Evolutionary conservation across 1,140 invertebrate genomes (phyloP), one percentile per base, ranked within the genome.

Genomic region (Halotydeus destructor): DNA sequence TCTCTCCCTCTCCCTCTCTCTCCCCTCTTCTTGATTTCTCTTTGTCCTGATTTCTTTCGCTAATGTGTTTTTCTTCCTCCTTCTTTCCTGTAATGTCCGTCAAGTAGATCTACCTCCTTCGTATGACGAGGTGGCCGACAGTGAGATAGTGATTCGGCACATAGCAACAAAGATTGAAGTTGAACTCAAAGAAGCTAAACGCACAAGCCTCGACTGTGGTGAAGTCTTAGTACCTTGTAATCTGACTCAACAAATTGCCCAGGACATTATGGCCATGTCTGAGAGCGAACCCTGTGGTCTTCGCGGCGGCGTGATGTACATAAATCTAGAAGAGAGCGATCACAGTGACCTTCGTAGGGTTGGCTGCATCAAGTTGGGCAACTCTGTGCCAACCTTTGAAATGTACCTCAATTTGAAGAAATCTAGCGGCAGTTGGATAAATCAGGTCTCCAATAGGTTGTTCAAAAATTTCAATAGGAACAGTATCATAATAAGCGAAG

Each of bases 261-360:
- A 70, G 45, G 75, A 81, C 55, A 72, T 79, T 19, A 63, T 82
- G 31, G 67, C 69, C 9, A 72, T 78, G 64, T 76, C 80, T 1
- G 78, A 82, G 54, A 70, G 70, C 24, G 81, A 85, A 58, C 80
- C 80, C 16, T 84, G 78, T 55, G 81, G 80, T 41, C 69, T 81
- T 3, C 60, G 69, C 31, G 57, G 57, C 16, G 57, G 56, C 40
- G 60, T 55, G 3, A 48, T 62, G 25, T 51, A 55, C 26, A 52
- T 62, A 21, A 55, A 54, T 45, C 49, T 58, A 25, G 54, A 60
- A 38, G 52, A 56, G 28, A 50, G 50, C 28, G 36, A 40, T 27
- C 36, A 34, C 8, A 38, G 36, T 12, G 25, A 18, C 4, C 24
- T 40, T 18, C 5, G 32, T 18, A 19, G 5, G 12, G 25, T 22